Base-by-base conservation (phyloP, 2,888 invertebrate species). In the Lamproptera curius region DNA sequence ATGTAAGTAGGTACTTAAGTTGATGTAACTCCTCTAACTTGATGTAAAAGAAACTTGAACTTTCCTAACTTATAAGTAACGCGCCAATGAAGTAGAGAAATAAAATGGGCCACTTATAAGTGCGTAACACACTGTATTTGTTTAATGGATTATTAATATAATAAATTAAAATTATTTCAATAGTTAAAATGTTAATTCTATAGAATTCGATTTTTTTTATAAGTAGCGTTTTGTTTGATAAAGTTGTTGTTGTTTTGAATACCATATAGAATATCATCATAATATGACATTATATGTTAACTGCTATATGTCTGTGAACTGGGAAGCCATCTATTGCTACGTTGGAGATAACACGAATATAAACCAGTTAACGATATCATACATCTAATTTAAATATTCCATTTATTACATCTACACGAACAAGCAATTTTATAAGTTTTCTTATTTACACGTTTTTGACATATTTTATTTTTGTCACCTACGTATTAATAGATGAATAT, bases 21-120 rank as follows among this genome's bases (percentile, higher is more conserved):
- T 78, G 80, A 76, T 76, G 79, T 80, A 77, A 78, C 79, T 76
- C 75, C 73, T 70, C 75, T 74, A 73, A 69, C 70, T 67, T 74
- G 67, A 67, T 64, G 59, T 70, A 70, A 69, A 71, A 72, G 73
- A 71, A 77, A 71, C 73, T n/a, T 14, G n/a, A 31, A 37, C n/a
- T 13, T 36, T 42, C 40, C 36, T 42, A 15, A 17, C 31, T 14
- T 16, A 26, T 31, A 34, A 14, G 33, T 36, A 37, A n/a, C n/a
- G n/a, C n/a, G n/a, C n/a, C n/a, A n/a, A n/a, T n/a, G n/a, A n/a
- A n/a, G n/a, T n/a, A n/a, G n/a, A n/a, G n/a, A n/a, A n/a, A n/a
- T n/a, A n/a, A n/a, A n/a, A n/a, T n/a, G n/a, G n/a, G n/a, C n/a
- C n/a, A n/a, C n/a, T n/a, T n/a, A n/a, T n/a, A n/a, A n/a, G n/a